Percentiles rank a stretch among this genome's conserved stretches.
Evolutionary conservation across 1,140 invertebrate species (phyloP).

Genomic region (Elymnias hypermnestra): DNA sequence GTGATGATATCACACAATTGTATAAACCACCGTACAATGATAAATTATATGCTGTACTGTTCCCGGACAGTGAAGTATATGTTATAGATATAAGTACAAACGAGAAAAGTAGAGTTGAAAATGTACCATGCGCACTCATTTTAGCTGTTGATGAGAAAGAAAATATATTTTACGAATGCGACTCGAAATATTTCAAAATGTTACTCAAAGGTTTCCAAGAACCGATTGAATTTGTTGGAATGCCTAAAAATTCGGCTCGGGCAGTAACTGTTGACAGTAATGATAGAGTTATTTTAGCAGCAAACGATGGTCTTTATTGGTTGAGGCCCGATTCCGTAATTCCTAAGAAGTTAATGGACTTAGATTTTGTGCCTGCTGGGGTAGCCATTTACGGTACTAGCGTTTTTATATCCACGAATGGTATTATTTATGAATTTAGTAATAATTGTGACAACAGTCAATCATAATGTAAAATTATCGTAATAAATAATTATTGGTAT

Average conservation of each 20-base stretch:
- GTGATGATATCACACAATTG: conserved; percentile 60
- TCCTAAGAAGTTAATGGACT: conserved; percentile 56
- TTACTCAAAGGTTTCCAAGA: conserved; percentile 58
- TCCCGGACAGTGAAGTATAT: conserved; percentile 55
- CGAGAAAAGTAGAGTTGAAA: conserved; percentile 49
- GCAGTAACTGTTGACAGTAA: conserved; percentile 43
- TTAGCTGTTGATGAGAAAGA: conserved; percentile 49
- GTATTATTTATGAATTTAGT: conserved; percentile 55
- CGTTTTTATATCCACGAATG: conserved; percentile 47
- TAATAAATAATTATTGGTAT: too few species aligned
- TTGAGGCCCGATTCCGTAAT: conserved; percentile 48
- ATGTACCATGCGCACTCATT: conserved; percentile 56
- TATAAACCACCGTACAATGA: conserved; percentile 45
- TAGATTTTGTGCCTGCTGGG: conserved; percentile 57
- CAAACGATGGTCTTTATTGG: conserved; percentile 63
- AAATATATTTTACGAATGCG: conserved; percentile 65
- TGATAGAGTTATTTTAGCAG: conserved; percentile 46
- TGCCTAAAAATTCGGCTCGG: conserved; percentile 52
- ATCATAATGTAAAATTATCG: too few species aligned
- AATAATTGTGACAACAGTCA: conserved; percentile 23
- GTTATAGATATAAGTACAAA: conserved; percentile 43
- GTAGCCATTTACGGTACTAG: conserved; percentile 39
- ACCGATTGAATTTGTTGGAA: conserved; percentile 59
- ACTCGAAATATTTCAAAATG: conserved; percentile 63
- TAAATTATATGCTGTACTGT: conserved; percentile 50